Percentiles rank a stretch among this genome's conserved stretches.
Conservation (phyloP, 2,888 invertebrate genomes). For the Taenaris catops region DNA sequence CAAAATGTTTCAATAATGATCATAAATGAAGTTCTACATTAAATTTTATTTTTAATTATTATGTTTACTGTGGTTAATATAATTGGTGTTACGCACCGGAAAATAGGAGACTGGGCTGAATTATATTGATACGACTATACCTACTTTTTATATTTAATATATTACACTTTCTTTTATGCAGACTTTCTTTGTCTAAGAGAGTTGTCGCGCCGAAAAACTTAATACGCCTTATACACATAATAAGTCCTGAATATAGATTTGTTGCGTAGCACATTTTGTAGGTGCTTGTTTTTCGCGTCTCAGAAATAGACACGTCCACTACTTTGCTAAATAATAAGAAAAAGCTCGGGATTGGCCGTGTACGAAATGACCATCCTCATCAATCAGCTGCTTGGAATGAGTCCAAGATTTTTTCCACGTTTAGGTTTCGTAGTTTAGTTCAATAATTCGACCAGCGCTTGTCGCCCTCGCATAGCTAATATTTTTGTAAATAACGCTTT, state of each 20-base stretch:
- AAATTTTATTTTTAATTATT: too few species aligned
- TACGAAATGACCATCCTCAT: conserved; percentile 80
- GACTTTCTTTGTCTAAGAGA: too few species aligned
- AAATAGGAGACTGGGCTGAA: too few species aligned
- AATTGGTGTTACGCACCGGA: too few species aligned
- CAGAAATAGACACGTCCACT: conserved; percentile 74
- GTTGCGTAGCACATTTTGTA: conserved; percentile 52
- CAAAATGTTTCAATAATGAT: too few species aligned
- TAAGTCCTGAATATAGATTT: conserved; percentile 13
- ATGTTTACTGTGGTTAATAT: too few species aligned
- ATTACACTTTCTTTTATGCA: too few species aligned
- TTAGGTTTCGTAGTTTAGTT: conserved; percentile 75
- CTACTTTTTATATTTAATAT: too few species aligned
- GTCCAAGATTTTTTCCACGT: conserved; percentile 79
- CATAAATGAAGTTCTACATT: too few species aligned
- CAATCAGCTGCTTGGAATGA: conserved; percentile 77
- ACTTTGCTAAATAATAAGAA: conserved; percentile 79
- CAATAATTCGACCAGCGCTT: conserved; percentile 62
- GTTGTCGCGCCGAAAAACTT: background rate
- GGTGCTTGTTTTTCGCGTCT: conserved; percentile 71
- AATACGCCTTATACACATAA: conserved; percentile 39
- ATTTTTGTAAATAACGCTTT: conserved; percentile 24
- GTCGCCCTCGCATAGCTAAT: conserved; percentile 40
- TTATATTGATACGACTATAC: too few species aligned
- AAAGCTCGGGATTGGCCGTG: conserved; percentile 77